Conservation (phyloP, 2,888 invertebrate genomes). For the Eupithecia tripunctaria region DNA sequence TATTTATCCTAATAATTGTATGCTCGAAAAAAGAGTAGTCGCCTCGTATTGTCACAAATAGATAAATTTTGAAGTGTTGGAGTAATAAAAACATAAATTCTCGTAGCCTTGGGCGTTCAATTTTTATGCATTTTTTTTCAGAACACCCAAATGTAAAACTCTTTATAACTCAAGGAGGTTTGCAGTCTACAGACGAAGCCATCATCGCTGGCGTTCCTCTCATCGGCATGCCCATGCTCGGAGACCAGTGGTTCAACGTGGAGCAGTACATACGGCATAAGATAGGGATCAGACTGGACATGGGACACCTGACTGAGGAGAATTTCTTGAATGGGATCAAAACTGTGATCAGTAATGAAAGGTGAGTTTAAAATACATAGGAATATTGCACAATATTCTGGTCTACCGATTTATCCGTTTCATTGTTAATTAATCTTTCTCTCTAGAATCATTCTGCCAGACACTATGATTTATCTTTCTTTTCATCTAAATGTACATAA, state of each 20-base stretch:
- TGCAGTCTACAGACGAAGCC: too few relatives aligned
- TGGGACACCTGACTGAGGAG: conserved; percentile 53
- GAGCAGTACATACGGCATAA: too few relatives aligned
- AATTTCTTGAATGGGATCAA: conserved; percentile 52
- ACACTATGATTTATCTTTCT: too few relatives aligned
- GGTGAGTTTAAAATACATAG: conserved; percentile 7
- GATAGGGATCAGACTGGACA: conserved; percentile 32
- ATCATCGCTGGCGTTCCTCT: too few relatives aligned
- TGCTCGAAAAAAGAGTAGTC: not conserved
- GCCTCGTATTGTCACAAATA: not conserved
- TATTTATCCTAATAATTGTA: too few relatives aligned
- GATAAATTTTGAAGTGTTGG: not conserved
- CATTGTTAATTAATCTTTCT: too few relatives aligned
- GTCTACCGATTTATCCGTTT: not conserved
- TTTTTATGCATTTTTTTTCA: conserved; percentile 31
- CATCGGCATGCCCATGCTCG: too few relatives aligned
- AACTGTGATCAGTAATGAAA: conserved; percentile 23
- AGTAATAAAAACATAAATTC: not conserved
- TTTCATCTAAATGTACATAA: too few relatives aligned
- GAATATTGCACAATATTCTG: not conserved
- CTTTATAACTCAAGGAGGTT: conserved; percentile 69
- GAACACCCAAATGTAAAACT: conserved; percentile 69
- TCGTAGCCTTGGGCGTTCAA: not conserved
- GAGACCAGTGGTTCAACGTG: too few relatives aligned
- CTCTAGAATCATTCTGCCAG: too few relatives aligned